A percentile compares a stretch with the other conserved stretches of the same genome.
Evolutionary conservation across 2,113 vertebrate genomes (phyloP).

Genomic region (Clarias macrocephalus): DNA sequence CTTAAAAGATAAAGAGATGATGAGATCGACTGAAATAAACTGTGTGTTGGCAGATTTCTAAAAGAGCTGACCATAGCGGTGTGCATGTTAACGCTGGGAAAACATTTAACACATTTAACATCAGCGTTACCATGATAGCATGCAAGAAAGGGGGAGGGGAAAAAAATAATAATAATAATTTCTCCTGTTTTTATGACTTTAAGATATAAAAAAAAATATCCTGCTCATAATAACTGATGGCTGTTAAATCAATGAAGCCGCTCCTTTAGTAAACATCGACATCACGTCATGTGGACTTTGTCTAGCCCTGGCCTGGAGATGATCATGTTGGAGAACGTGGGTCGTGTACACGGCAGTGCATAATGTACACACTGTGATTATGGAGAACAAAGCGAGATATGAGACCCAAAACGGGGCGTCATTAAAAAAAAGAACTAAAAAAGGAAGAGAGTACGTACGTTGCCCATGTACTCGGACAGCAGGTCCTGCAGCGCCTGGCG

Average conservation of each 20-base stretch:
- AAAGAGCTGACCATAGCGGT: not conserved
- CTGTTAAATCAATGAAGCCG: not conserved
- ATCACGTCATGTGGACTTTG: too few relatives aligned
- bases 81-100: not conserved
- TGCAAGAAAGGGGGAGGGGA: not conserved
- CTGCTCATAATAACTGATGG: not conserved
- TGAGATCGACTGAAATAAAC: not conserved
- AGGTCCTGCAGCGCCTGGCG: conserved; percentile 96
- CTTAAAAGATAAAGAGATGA: not conserved
- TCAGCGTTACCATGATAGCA: not conserved
- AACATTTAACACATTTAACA: not conserved
- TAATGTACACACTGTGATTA: not conserved
- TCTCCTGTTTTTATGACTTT: not conserved
- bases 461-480: conserved; percentile 97
- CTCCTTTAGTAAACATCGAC: too few relatives aligned
- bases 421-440: not conserved
- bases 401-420: too few relatives aligned
- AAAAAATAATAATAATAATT: too few relatives aligned
- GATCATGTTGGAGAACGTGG: not conserved
- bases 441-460: conserved; percentile 74
- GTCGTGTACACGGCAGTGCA: not conserved
- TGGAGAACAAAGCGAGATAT: not conserved
- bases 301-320: not conserved
- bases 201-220: not conserved
- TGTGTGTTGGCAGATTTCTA: not conserved